Percentiles rank a stretch among this genome's conserved stretches.
Evolutionary conservation across 2,797 vertebrate genomes (phyloP).

Genomic region (Allobates femoralis): DNA sequence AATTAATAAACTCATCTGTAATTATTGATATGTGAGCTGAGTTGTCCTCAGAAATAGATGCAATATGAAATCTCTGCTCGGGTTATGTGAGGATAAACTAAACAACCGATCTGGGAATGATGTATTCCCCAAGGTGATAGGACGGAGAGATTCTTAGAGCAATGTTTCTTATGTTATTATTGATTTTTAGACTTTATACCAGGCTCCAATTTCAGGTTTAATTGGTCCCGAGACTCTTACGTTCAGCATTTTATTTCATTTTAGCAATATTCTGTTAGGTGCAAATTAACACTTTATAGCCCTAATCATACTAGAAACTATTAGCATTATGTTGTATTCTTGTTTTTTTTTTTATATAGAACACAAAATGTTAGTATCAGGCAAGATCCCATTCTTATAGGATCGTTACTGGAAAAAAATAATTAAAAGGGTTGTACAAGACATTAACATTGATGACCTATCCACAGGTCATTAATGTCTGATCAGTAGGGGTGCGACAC

Average conservation of each 20-base stretch:
- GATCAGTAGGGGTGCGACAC: no score
- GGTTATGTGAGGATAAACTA: background rate
- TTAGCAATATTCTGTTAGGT: background rate
- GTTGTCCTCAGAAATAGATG: background rate
- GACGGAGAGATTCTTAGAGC: background rate
- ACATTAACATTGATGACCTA: no score
- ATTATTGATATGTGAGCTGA: no score
- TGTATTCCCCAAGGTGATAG: background rate
- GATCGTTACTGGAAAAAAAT: no score
- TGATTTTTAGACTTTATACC: background rate
- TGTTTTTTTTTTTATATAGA: no score
- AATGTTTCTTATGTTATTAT: background rate
- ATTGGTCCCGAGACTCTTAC: background rate
- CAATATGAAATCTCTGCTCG: background rate
- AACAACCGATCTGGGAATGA: background rate
- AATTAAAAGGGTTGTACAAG: no score
- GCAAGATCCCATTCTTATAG: no score
- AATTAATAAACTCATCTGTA: no score
- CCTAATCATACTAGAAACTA: background rate
- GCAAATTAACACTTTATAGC: background rate
- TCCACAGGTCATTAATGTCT: no score
- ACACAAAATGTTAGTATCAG: no score
- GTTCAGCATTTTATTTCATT: background rate
- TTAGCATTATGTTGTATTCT: background rate
- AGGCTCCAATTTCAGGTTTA: background rate